Percentiles rank a stretch among this genome's conserved stretches.
Conservation (phyloP, 2,113 vertebrate genomes). For the Pelvicachromis taeniatus region DNA sequence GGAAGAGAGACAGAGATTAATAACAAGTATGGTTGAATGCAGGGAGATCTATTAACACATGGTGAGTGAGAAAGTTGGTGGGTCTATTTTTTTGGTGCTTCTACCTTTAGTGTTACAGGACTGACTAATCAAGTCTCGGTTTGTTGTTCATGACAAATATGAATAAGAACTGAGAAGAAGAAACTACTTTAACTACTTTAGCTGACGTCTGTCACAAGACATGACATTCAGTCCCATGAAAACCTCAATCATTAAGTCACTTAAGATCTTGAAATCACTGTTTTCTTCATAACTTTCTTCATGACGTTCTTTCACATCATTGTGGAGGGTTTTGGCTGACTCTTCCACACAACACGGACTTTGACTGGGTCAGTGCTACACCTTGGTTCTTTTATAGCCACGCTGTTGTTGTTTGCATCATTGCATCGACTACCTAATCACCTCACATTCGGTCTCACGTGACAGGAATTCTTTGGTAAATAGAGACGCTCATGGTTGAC, state of each 20-base stretch:
- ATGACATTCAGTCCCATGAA: not conserved
- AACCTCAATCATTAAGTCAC: not conserved
- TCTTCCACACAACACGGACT: not conserved
- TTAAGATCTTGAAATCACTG: not conserved
- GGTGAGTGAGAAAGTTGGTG: too few species aligned
- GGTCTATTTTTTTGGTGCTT: not conserved
- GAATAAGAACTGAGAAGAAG: not conserved
- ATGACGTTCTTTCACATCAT: not conserved
- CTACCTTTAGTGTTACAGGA: not conserved
- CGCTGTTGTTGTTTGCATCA: not conserved
- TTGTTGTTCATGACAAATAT: too few species aligned
- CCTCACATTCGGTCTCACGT: fast-evolving
- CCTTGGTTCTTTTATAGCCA: not conserved
- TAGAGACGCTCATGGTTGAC: not conserved
- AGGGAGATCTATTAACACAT: too few species aligned
- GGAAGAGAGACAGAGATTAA: too few species aligned
- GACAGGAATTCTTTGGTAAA: not conserved
- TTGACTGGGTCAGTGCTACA: not conserved
- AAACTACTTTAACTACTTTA: not conserved
- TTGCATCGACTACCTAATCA: not conserved
- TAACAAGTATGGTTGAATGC: too few species aligned
- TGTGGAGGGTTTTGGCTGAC: not conserved
- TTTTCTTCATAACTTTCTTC: not conserved
- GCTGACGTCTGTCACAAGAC: not conserved
- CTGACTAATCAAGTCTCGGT: not conserved